These are phyloP conservation scores for Merodon equestris DNA, from an alignment of 2,888 invertebrate species.

Conservation along the genomic window DNA sequence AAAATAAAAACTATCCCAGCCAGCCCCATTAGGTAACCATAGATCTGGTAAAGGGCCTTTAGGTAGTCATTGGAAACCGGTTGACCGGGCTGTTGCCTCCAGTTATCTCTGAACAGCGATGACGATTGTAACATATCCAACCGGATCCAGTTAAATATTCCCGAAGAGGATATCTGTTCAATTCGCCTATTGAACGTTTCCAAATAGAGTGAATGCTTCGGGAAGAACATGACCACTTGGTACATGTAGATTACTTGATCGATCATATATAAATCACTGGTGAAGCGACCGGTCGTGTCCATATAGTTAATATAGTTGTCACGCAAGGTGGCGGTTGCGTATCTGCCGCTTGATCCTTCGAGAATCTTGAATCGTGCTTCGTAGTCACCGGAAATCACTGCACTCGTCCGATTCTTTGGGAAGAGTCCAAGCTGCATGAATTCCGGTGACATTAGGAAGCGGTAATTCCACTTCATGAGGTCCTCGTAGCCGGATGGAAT, in stretches of 20 bases:
- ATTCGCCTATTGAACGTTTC: slow-evolving; percentile 72
- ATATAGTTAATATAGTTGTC: slow-evolving; percentile 72
- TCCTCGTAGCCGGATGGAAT: slow-evolving; percentile 70
- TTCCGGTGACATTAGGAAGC: slow-evolving; percentile 59
- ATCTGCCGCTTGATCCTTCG: background rate
- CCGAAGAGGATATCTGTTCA: slow-evolving; percentile 58
- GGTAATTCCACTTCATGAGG: slow-evolving; percentile 70
- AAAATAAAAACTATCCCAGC: slow-evolving; percentile 61
- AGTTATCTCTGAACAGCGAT: too few relatives aligned
- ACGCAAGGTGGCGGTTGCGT: slow-evolving; percentile 60
- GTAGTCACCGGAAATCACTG: slow-evolving; percentile 3
- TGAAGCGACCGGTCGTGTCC: slow-evolving; percentile 38
- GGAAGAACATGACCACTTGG: slow-evolving; percentile 73
- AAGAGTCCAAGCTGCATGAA: slow-evolving; percentile 69
- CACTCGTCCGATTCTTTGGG: slow-evolving; percentile 65
- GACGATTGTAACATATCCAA: too few relatives aligned
- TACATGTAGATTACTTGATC: slow-evolving; percentile 72
- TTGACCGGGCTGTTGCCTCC: background rate
- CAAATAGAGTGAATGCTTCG: slow-evolving; percentile 72
- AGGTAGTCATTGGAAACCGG: slow-evolving; percentile 41
- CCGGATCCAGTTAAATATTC: slow-evolving; percentile 69
- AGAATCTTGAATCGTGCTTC: background rate
- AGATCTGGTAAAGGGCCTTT: slow-evolving; percentile 53
- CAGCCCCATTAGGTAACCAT: background rate
- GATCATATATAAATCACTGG: slow-evolving; percentile 71